Base-by-base conservation (phyloP, 2,888 invertebrate species). In the Dolomedes plantarius region DNA sequence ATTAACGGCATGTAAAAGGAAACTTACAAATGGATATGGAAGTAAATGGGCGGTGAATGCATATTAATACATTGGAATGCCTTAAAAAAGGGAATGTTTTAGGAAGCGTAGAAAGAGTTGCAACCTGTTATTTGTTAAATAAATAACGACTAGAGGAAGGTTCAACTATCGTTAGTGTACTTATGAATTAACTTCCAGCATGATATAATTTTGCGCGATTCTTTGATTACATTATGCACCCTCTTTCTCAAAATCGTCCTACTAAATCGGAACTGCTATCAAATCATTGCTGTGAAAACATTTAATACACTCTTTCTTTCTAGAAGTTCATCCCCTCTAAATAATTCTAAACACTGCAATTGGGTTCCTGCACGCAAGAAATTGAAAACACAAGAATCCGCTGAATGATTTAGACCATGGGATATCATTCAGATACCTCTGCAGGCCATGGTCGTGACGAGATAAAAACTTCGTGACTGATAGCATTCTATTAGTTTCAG, bases 401-500 rank as follows among this genome's bases (percentile, higher is more conserved):
- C 13, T 29, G 65, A 65, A 65, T 19, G 67, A 67, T 67, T 13
- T 9, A 32, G 27, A 36, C 31, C 27, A 67, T 68, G 32, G 65
- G 50, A 39, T 29, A 74, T 32, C 28, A 68, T 41, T 39, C 23
- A 29, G 29, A 39, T 71, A 64, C 50, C 31, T 28, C 71, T 72
- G n/a, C 27, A 56, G 74, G 73, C 80, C 32, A 81, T 32, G 28
- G 56, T 68, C 80, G 80, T 74, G 80, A 74, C 74, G 50, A 28
- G 28, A 46, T 64, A 68, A 67, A 67, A 68, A 27, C 27, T 56
- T 68, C 68, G 73, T 68, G 80, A 74, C 36, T n/a, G 39, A 56
- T 41, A 81, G 32, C 39, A 68, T 65, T 79, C 28, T 67, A 64
- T 72, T 79, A 62, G 13, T 31, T 64, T 68, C 56, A 39, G 56